Evolutionary conservation across 1,140 invertebrate genomes (phyloP).

Genomic region (Neodiprion lecontei): DNA sequence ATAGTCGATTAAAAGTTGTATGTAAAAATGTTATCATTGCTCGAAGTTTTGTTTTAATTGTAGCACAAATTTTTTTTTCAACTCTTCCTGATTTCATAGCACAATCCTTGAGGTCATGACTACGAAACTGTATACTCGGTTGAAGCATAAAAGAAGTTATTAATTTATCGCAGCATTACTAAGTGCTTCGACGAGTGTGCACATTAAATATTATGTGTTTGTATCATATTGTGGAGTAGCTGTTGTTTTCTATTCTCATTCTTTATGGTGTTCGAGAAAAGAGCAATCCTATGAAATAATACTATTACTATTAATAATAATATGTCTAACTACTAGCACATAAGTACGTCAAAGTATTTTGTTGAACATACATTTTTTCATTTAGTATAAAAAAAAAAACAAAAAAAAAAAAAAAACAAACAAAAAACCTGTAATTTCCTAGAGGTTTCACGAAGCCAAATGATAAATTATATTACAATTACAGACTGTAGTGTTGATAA

Average conservation of each 20-base stretch:
- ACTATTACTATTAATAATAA: neutral
- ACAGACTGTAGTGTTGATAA: neutral
- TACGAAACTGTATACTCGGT: neutral
- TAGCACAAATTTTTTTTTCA: too few species aligned
- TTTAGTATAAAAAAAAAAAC: neutral
- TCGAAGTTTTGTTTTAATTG: too few species aligned
- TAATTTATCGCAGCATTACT: neutral
- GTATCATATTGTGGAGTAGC: neutral
- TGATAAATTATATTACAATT: neutral
- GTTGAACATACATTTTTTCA: neutral
- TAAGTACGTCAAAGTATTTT: slow-evolving; percentile 5
- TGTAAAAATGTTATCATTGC: too few species aligned
- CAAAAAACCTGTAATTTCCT: neutral
- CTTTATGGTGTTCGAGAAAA: slow-evolving; percentile 1
- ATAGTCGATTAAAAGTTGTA: too few species aligned
- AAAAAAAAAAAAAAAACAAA: neutral
- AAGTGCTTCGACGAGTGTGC: neutral
- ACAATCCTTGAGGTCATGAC: neutral
- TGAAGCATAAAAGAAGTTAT: neutral
- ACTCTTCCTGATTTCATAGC: too few species aligned
- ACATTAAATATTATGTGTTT: neutral
- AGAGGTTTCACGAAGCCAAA: slow-evolving; percentile 4
- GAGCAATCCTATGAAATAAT: slow-evolving; percentile 3
- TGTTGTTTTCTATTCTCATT: neutral
- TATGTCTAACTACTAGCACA: neutral